These are phyloP conservation scores for Diploptera punctata DNA, from an alignment of 2,888 invertebrate species.

Conservation along the genomic window DNA sequence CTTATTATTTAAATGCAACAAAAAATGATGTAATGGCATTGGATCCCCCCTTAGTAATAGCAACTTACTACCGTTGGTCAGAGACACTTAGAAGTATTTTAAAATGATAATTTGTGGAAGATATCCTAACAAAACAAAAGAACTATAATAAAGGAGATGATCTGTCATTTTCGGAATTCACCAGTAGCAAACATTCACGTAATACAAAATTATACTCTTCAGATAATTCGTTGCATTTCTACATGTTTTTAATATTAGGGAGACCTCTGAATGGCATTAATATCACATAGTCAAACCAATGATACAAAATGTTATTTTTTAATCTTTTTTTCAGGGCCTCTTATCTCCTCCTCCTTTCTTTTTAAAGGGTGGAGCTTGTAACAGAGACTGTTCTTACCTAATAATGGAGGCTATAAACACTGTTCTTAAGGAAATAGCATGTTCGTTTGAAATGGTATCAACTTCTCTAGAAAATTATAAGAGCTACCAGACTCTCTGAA, in stretches of 20 bases:
- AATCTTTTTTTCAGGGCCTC: too few species aligned
- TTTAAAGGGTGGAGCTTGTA: background rate
- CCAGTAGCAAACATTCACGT: background rate
- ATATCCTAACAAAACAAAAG: background rate
- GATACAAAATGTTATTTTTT: constrained; percentile 1
- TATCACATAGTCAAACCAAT: background rate
- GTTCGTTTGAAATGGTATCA: background rate
- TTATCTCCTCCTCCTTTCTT: background rate
- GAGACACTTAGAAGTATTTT: constrained; percentile 21
- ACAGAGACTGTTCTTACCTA: background rate
- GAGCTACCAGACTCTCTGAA: background rate
- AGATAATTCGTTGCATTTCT: background rate
- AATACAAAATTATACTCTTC: constrained; percentile 1
- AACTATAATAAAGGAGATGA: background rate
- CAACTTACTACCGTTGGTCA: constrained; percentile 3
- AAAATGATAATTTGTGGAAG: constrained; percentile 12
- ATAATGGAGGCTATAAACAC: background rate
- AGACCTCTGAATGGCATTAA: background rate
- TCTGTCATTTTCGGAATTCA: background rate
- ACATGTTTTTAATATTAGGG: constrained; percentile 1
- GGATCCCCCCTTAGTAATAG: constrained; percentile 10
- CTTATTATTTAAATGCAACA: constrained; percentile 6
- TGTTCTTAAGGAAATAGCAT: background rate
- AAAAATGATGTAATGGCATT: background rate
- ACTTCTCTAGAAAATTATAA: background rate